Evolutionary conservation across 1,140 invertebrate genomes (phyloP), one percentile per base, ranked within the genome.

Genomic region (Sarcophaga bullata): DNA sequence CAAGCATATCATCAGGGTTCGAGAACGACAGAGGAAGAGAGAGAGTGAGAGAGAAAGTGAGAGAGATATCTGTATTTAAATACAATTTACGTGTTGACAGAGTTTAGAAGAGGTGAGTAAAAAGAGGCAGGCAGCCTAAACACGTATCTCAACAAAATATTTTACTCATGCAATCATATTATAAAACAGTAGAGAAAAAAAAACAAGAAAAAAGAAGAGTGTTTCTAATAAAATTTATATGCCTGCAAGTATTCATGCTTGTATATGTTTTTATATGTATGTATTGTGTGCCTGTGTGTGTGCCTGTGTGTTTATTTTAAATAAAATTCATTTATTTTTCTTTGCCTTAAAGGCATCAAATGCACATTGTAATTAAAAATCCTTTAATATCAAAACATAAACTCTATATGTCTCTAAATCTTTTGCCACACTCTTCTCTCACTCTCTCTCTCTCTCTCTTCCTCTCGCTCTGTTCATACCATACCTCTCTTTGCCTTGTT

Each of bases 311-410:
- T 78, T 3, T 52, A 52, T 19, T n/a, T 37, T 37, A 54, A 68
- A 80, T 58, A 68, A 58, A 68, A 58, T 62, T 68, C 80, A 80
- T 62, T 68, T 80, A 80, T 80, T 80, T 62, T 80, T 80, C 52
- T 80, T 58, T 68, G 80, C 80, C 80, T 62, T 80, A 19, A 62
- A 62, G 80, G 75, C 75, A 78, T 78, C n/a, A 78, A 78, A 78
- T 78, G 75, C 48, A 78, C 75, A 78, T 78, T 78, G 75, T 78
- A 78, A 78, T 78, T 78, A 78, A 78, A 78, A 78, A 78, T 78
- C 75, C 75, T 78, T 78, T 78, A 78, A 78, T 52, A 78, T 78
- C 75, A 78, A 17, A 50, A 68, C 62, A 68, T 68, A 78, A n/a
- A 78, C 48, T 78, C 47, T 13, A 37, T 37, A 37, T 37, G 25